These are phyloP conservation scores for Dicentrarchus labrax DNA, from an alignment of 2,113 vertebrate genomes.

Conservation along the genomic window DNA sequence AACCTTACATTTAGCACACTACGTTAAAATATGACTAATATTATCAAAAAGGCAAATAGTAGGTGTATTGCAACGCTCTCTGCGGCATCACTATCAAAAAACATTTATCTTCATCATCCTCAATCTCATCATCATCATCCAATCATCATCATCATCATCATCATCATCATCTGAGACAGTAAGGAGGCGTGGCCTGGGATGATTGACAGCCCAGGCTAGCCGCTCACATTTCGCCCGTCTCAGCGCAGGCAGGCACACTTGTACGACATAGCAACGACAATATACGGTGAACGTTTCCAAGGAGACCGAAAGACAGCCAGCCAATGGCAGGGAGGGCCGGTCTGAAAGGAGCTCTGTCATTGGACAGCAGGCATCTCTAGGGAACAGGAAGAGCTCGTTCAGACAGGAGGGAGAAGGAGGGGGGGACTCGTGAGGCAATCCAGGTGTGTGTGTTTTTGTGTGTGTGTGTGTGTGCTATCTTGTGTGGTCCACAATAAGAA, in stretches of 20 bases:
- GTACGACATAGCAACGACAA: constrained; percentile 71
- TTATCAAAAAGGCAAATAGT: constrained; percentile 81
- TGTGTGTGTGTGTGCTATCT: constrained; percentile 26
- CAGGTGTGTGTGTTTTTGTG: constrained; percentile 45
- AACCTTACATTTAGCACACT: constrained; percentile 68
- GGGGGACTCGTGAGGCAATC: neutral
- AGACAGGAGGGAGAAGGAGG: constrained; percentile 49
- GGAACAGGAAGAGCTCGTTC: constrained; percentile 71
- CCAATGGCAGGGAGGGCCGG: constrained; percentile 51
- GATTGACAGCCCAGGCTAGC: constrained; percentile 73
- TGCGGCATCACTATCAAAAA: constrained; percentile 64
- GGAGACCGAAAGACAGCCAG: constrained; percentile 41
- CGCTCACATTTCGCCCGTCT: constrained; percentile 70
- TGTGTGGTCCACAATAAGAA: constrained; percentile 54
- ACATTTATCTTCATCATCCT: constrained; percentile 68
- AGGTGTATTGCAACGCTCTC: constrained; percentile 74
- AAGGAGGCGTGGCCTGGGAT: constrained; percentile 60
- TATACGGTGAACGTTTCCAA: constrained; percentile 47
- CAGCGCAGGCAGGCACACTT: constrained; percentile 78
- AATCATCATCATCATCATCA: constrained; percentile 55
- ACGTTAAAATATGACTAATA: constrained; percentile 81
- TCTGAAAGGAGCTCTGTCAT: constrained; percentile 66
- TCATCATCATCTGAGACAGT: constrained; percentile 64
- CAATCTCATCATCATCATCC: constrained; percentile 72
- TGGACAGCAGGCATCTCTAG: constrained; percentile 71